phyloP scores from a whole-genome alignment of 2,888 invertebrate species.

The Synergus itoensis region DNA sequence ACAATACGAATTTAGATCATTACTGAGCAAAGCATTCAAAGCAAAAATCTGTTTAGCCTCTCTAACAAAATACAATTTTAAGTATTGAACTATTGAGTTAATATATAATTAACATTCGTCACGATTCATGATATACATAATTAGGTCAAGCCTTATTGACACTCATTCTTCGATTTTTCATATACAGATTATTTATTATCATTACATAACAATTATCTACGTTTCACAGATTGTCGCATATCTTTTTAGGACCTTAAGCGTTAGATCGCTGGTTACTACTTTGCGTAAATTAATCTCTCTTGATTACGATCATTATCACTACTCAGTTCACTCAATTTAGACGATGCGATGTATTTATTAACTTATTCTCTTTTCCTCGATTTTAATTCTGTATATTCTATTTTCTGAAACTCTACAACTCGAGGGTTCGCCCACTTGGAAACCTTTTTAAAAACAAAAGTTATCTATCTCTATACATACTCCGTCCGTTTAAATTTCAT shows the following conservation, averaged over 20 bases:
- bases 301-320: constrained; percentile 14
- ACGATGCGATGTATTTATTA: background rate
- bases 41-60: background rate
- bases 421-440: background rate
- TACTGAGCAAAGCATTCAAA: background rate
- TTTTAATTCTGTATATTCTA: background rate
- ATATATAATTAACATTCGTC: constrained; percentile 1
- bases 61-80: constrained; percentile 6
- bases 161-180: constrained; percentile 26
- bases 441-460: background rate
- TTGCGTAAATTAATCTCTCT: background rate
- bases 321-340: constrained; percentile 25
- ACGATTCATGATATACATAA: constrained; percentile 24
- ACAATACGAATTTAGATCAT: background rate
- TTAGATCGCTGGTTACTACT: constrained; percentile 11
- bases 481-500: constrained; percentile 6
- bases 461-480: too few relatives aligned
- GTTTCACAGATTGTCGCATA: constrained; percentile 39
- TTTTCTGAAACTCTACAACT: background rate
- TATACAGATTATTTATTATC: constrained; percentile 22
- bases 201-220: constrained; percentile 35
- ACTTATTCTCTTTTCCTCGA: background rate
- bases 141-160: constrained; percentile 27
- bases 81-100: background rate
- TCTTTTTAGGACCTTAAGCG: constrained; percentile 26